Percentiles rank a stretch among this genome's conserved stretches.
These are phyloP conservation scores for Siphamia tubifer DNA, from an alignment of 2,113 vertebrate genomes.

Conservation along the genomic window DNA sequence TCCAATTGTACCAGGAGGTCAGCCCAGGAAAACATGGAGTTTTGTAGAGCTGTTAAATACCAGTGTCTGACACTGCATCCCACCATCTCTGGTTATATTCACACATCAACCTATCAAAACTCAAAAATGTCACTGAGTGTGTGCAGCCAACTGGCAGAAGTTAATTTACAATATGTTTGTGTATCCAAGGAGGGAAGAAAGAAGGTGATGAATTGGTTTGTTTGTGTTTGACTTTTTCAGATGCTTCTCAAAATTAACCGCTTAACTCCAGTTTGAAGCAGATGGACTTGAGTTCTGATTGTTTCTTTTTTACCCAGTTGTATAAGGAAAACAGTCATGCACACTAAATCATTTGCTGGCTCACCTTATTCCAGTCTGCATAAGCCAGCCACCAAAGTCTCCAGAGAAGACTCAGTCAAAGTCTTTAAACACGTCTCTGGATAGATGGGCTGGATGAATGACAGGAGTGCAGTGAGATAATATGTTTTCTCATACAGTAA, in stretches of 20 bases:
- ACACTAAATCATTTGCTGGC: conserved; percentile 26
- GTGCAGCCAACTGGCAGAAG: neutral
- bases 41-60: conserved; percentile 34
- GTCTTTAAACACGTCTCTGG: conserved; percentile 2
- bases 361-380: conserved; percentile 18
- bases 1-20: conserved; percentile 45
- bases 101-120: conserved; percentile 33
- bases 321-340: conserved; percentile 10
- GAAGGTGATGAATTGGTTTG: too few species aligned
- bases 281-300: conserved; percentile 26
- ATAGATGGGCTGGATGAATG: conserved; percentile 9
- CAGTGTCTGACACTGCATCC: conserved; percentile 47
- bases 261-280: neutral
- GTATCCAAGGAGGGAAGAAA: neutral
- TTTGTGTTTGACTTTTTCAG: conserved; percentile 17
- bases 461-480: neutral
- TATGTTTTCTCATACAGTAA: conserved; percentile 1
- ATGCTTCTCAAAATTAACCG: conserved; percentile 14
- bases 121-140: conserved; percentile 5
- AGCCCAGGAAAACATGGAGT: conserved; percentile 49
- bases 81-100: conserved; percentile 49
- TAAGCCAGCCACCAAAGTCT: conserved; percentile 19
- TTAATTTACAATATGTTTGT: conserved; percentile 7
- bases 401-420: conserved; percentile 2
- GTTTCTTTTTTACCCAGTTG: conserved; percentile 10